Base-by-base conservation (phyloP, 2,113 vertebrate genomes). In the Pagrus major region DNA sequence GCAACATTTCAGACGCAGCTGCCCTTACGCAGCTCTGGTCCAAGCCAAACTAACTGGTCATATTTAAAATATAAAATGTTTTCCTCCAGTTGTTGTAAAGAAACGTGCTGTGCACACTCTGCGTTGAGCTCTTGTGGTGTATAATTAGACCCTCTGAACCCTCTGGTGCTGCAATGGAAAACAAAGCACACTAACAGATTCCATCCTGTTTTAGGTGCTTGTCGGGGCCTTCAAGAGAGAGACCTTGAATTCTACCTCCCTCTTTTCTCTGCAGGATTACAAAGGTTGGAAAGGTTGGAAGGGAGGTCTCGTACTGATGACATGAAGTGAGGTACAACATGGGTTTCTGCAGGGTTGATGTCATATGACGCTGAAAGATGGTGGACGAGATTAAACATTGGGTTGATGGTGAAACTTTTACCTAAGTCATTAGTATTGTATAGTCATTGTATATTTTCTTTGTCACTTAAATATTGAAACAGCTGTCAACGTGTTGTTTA, bases 91-190 rank as follows among this genome's bases (percentile, higher is more conserved):
- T 51, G 21, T 71, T 69, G 84, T 49, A 71, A 52, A 65, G 81
- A 78, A 78, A 65, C 31, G 23, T 47, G 52, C 56, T 61, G 29
- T 55, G 58, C 31, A 18, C 49, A 16, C 47, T 29, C 27, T 51
- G 52, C 39, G 37, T 49, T 12, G 23, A 71, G 72, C 54, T 81
- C 79, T 33, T 80, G 75, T 51, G 63, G 66, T 71, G 44, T 75
- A 82, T 89, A 84, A 88, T 88, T 86, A 82, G 63, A 78, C 37
- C 37, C 20, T 52, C 23, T 82, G 59, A 5, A 65, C n/a, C n/a
- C n/a, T n/a, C n/a, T 70, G 81, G 81, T 79, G 76, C 49, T 16
- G 42, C 12, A 49, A 20, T 70, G 58, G 66, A 85, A 89, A 84
- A 84, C 70, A 76, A 74, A 74, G 41, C 56, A 35, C 35, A 31